These are phyloP conservation scores for Oxystoma pomonae DNA, from an alignment of 2,888 invertebrate genomes.

Conservation along the genomic window DNA sequence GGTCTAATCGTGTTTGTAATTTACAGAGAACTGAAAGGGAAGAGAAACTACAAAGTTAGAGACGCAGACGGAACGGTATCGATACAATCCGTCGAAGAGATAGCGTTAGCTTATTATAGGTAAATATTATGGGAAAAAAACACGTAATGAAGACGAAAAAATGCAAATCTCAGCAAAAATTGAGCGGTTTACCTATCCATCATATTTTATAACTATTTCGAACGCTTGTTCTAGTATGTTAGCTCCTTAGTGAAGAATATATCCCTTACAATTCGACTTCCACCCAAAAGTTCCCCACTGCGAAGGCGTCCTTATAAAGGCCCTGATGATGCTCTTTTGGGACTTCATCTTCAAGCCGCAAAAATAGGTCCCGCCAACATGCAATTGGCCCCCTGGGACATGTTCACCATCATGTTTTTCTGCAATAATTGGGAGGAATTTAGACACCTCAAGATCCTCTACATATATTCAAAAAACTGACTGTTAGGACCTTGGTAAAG, in stretches of 20 bases:
- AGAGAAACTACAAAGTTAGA: slow-evolving; percentile 37
- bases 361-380: slow-evolving; percentile 47
- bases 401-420: slow-evolving; percentile 63
- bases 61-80: slow-evolving; percentile 38
- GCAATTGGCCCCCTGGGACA: slow-evolving; percentile 70
- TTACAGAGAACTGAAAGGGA: slow-evolving; percentile 34
- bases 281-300: slow-evolving; percentile 47
- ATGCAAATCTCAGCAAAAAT: too few relatives aligned
- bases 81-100: slow-evolving; percentile 54
- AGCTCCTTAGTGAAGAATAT: too few relatives aligned
- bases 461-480: too few relatives aligned
- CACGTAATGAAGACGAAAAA: too few relatives aligned
- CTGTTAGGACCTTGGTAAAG: too few relatives aligned
- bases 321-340: slow-evolving; percentile 55
- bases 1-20: too few relatives aligned
- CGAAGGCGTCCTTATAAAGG: slow-evolving; percentile 38
- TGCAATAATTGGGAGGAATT: slow-evolving; percentile 57
- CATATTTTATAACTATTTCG: too few relatives aligned
- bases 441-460: too few relatives aligned
- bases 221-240: too few relatives aligned
- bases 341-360: slow-evolving; percentile 63
- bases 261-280: too few relatives aligned
- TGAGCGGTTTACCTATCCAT: too few relatives aligned
- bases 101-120: slow-evolving; percentile 53
- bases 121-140: too few relatives aligned